A percentile compares a stretch with the other conserved stretches of the same genome.
Evolutionary conservation across 2,113 vertebrate species (phyloP).

Genomic region (Apteryx mantelli): DNA sequence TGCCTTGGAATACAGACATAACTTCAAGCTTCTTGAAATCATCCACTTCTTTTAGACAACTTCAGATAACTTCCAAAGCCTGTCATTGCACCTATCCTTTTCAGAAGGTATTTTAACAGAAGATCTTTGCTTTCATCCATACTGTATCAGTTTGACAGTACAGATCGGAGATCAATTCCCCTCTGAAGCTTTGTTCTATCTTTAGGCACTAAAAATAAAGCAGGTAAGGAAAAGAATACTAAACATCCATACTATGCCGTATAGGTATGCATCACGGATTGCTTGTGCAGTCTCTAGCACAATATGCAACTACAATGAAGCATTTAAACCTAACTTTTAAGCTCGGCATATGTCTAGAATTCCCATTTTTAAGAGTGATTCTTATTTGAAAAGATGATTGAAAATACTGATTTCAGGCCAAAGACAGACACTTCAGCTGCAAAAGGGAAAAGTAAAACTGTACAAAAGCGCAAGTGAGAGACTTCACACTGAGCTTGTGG

Average conservation of each 20-base stretch:
- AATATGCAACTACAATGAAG: background rate
- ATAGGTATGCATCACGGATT: too few species aligned
- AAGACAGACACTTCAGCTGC: background rate
- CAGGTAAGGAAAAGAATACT: background rate
- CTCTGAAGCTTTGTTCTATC: background rate
- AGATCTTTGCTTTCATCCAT: background rate
- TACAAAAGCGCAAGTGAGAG: background rate
- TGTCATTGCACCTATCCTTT: background rate
- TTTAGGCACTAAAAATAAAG: background rate
- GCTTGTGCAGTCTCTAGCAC: background rate
- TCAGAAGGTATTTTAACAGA: background rate
- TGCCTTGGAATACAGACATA: background rate
- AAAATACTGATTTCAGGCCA: background rate
- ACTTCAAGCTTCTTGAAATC: background rate
- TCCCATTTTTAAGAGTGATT: background rate
- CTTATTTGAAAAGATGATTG: background rate
- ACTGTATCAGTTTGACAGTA: background rate
- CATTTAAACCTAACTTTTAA: background rate
- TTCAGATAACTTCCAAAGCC: background rate
- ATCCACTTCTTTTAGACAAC: background rate
- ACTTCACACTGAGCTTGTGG: background rate
- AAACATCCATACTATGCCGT: background rate
- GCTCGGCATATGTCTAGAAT: background rate
- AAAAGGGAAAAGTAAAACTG: background rate
- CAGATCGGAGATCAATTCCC: background rate